Base-by-base conservation (phyloP, 2,888 invertebrate species). In the Morpho achilles region DNA sequence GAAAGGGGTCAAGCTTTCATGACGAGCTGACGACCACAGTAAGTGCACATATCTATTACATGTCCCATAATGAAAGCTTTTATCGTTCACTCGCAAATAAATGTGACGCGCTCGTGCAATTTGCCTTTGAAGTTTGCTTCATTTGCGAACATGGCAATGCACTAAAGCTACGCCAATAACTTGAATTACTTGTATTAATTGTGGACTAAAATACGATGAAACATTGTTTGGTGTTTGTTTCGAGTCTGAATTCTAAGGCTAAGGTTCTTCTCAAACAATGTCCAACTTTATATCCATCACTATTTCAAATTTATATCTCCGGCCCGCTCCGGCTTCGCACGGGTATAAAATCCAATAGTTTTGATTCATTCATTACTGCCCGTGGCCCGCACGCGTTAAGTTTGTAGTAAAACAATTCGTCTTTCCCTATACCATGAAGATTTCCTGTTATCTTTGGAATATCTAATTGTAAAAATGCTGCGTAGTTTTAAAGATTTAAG, bases 1-100 rank as follows among this genome's bases (percentile, higher is more conserved):
- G 66, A 64, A 69, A 72, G 72, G 70, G 73, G 76, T 62, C 40
- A 6, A 58, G 50, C 40, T 44, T 41, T 45, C 41, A 48, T 58
- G 53, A 58, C 53, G 67, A 67, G 67, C 53, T 56, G 56, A 50
- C 71, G 70, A 74, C 75, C 72, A 81, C 78, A 79, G 78, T 82
- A 83, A 86, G 86, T 85, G 85, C 82, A 83, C 72, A 79, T 80
- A 82, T 83, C 82, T 84, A 86, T 86, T 84, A 75, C 73, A 68
- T 70, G 73, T 69, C 69, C 67, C 67, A 74, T 84, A 85, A 85
- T 84, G 82, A 82, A 83, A 71, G 80, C 83, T 84, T 84, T 84
- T 82, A 82, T 79, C 82, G 79, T 76, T 73, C 74, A 72, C 70
- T 71, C 72, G 73, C 69, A 82, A 82, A 87, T 84, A 83, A 84